phyloP scores from a whole-genome alignment of 30 jellyfish, hydroid and myxozoan genomes.

The Aurelia sp. region DNA sequence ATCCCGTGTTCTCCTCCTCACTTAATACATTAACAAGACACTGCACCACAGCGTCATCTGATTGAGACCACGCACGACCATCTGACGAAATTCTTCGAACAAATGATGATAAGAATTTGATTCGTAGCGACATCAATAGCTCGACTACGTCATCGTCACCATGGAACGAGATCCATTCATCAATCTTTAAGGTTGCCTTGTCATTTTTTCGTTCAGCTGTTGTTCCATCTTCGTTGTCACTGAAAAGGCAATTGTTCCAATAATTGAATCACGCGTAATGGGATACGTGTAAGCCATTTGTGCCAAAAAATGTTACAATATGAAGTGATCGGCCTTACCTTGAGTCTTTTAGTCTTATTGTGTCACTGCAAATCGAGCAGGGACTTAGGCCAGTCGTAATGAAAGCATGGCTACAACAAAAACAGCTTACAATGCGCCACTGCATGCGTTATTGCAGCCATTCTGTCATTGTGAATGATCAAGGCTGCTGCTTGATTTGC shows the following conservation, averaged over 20 bases:
- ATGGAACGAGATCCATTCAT: conserved; percentile 91
- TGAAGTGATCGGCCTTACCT: no score
- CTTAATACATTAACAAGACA: conserved; percentile 70
- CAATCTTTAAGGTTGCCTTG: conserved; percentile 72
- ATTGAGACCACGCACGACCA: conserved; percentile 83
- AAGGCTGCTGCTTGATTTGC: no score
- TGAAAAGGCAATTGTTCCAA: not conserved
- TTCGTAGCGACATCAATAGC: conserved; percentile 64
- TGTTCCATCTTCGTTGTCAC: conserved; percentile 41
- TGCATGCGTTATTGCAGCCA: no score
- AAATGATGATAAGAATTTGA: conserved; percentile 73
- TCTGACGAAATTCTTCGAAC: conserved; percentile 79
- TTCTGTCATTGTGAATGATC: no score
- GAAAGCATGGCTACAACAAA: no score
- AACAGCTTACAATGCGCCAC: no score
- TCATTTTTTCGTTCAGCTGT: conserved; percentile 3
- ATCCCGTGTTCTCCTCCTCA: conserved; percentile 67
- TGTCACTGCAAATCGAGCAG: no score
- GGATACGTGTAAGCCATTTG: no score
- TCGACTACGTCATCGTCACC: conserved; percentile 84
- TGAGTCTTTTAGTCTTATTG: no score
- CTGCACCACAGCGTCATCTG: conserved; percentile 86
- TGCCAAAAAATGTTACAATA: no score
- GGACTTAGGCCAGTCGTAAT: no score
- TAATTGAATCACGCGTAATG: no score